Percentiles rank a stretch among this genome's conserved stretches.
Evolutionary conservation across 2,888 invertebrate genomes (phyloP).

Genomic region (Isotomurus palustris): DNA sequence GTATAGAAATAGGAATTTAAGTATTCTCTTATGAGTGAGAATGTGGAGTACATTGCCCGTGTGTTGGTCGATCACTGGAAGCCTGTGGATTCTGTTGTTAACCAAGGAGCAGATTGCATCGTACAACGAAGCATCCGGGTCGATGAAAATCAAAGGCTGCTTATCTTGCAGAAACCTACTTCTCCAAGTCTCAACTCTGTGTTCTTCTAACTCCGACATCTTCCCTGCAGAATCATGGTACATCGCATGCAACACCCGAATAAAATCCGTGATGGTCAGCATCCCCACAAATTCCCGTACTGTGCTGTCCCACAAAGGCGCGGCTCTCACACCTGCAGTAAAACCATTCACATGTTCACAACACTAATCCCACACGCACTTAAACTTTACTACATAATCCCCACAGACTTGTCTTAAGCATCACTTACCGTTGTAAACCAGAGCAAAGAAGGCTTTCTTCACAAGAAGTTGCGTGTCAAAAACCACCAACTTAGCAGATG

Average conservation of each 20-base stretch:
- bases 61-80: constrained; percentile 73
- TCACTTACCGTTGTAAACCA: constrained; percentile 91
- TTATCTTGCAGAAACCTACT: constrained; percentile 43
- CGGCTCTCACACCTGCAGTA: constrained; percentile 81
- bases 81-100: constrained; percentile 88
- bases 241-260: constrained; percentile 95
- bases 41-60: constrained; percentile 71
- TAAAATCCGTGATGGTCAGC: constrained; percentile 99
- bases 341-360: background rate
- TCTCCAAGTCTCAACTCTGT: constrained; percentile 94
- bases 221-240: constrained; percentile 74
- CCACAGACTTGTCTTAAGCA: background rate
- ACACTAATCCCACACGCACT: background rate
- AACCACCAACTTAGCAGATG: constrained; percentile 97
- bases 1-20: constrained; percentile 95
- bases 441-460: constrained; percentile 97
- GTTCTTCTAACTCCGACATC: constrained; percentile 96
- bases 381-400: background rate
- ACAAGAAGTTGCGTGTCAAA: constrained; percentile 98
- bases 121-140: constrained; percentile 76
- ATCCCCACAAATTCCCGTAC: constrained; percentile 94
- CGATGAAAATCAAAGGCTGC: constrained; percentile 43
- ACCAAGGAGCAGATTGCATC: constrained; percentile 91
- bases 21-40: constrained; percentile 95
- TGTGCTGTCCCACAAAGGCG: constrained; percentile 93